Conservation (phyloP, 1,140 invertebrate species). For the Aphaenogaster rudis region DNA sequence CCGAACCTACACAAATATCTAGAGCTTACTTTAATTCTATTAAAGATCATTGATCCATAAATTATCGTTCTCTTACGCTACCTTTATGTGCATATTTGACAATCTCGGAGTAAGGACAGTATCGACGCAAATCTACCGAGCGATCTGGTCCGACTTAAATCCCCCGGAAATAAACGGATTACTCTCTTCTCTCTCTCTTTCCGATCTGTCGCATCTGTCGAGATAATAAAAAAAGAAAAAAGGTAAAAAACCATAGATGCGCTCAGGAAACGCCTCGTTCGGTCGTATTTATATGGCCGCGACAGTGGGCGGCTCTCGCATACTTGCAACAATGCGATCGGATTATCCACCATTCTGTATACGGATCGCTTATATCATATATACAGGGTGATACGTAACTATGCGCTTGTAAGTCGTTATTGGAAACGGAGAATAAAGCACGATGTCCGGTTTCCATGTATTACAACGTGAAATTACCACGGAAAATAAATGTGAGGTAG, state of each 20-base stretch:
- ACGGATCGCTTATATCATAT: conserved; percentile 47
- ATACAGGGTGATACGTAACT: conserved; percentile 51
- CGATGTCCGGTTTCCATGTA: neutral
- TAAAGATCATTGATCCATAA: conserved; percentile 15
- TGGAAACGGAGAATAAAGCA: neutral
- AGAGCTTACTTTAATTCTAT: neutral
- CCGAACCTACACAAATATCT: neutral
- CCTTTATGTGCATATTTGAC: conserved; percentile 34
- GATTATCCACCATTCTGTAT: conserved; percentile 55
- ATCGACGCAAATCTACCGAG: conserved; percentile 54
- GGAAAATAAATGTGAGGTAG: neutral
- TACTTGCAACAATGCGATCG: conserved; percentile 59
- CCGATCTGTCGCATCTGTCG: conserved; percentile 54
- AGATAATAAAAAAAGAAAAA: conserved; percentile 38
- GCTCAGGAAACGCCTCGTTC: conserved; percentile 55
- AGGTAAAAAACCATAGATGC: conserved; percentile 21
- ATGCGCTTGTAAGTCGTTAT: conserved; percentile 14
- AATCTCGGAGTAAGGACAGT: conserved; percentile 39
- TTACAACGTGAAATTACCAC: neutral
- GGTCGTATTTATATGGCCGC: conserved; percentile 42
- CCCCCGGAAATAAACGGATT: conserved; percentile 64
- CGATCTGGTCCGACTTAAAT: conserved; percentile 60
- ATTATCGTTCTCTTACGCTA: conserved; percentile 16
- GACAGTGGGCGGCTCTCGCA: conserved; percentile 52
- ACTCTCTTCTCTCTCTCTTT: conserved; percentile 4